phyloP scores from a whole-genome alignment of 2,888 invertebrate genomes.

The Tiliacea aurago region DNA sequence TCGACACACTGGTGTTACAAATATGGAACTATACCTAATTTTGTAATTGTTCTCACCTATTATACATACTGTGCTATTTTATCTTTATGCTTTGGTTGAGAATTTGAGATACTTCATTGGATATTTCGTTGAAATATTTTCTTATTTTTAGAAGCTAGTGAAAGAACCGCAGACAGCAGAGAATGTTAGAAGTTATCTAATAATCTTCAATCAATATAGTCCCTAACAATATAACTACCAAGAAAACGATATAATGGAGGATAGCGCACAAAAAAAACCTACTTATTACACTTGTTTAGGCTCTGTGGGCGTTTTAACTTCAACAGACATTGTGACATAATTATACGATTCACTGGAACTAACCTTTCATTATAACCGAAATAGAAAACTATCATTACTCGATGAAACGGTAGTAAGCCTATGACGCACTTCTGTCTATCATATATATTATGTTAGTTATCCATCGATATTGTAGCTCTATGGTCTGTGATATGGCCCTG shows the following conservation, averaged over 20 bases:
- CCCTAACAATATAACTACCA: background rate
- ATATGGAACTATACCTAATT: background rate
- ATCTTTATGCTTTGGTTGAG: background rate
- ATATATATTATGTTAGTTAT: slow-evolving; percentile 18
- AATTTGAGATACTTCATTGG: too few species aligned
- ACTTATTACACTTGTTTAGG: slow-evolving; percentile 7
- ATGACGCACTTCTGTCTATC: slow-evolving; percentile 49
- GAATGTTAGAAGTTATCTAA: background rate
- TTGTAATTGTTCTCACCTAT: background rate
- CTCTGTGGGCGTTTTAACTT: slow-evolving; percentile 17
- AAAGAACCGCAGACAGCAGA: background rate
- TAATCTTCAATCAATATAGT: background rate
- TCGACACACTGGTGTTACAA: background rate
- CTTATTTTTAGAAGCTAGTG: background rate
- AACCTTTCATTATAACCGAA: slow-evolving; percentile 49
- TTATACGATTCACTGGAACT: slow-evolving; percentile 32
- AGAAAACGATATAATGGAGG: background rate
- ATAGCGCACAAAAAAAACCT: slow-evolving; percentile 9
- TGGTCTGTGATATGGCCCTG: slow-evolving; percentile 9
- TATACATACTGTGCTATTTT: background rate
- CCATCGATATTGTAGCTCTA: slow-evolving; percentile 4
- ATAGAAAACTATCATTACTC: slow-evolving; percentile 47
- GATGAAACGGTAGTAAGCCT: slow-evolving; percentile 27
- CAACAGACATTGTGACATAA: slow-evolving; percentile 14
- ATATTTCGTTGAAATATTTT: background rate